phyloP scores from a whole-genome alignment of 2,113 vertebrate genomes.

The Chelonoidis abingdonii region DNA sequence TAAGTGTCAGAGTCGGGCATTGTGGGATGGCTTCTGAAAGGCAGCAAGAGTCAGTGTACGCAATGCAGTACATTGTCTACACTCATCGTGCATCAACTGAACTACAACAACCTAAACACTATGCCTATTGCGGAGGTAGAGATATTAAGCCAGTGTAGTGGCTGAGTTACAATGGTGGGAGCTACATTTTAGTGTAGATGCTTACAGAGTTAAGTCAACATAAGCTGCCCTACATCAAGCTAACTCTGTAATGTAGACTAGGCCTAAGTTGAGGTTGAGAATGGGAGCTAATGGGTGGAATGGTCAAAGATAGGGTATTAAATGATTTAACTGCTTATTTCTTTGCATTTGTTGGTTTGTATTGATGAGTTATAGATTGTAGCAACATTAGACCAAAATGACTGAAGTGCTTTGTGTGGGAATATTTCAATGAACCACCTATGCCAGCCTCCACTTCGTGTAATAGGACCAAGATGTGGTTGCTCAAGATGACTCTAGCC shows the following conservation, averaged over 20 bases:
- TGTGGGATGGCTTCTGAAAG: background rate
- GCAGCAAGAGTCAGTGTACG: too few species aligned
- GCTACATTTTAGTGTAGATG: background rate
- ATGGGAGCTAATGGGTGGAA: background rate
- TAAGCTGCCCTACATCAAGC: background rate
- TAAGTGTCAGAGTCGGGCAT: background rate
- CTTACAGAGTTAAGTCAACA: too few species aligned
- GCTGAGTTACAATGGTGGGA: too few species aligned
- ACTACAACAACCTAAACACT: too few species aligned
- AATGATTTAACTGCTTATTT: background rate
- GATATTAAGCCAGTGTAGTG: too few species aligned
- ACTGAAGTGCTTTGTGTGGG: rapidly evolving
- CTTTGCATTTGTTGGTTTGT: background rate
- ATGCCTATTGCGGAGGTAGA: too few species aligned
- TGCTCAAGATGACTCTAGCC: background rate
- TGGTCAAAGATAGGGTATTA: background rate
- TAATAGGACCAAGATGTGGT: background rate
- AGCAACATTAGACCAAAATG: background rate
- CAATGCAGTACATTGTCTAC: too few species aligned
- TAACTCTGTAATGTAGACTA: background rate
- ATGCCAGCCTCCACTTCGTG: background rate
- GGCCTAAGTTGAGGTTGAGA: background rate
- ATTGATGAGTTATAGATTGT: background rate
- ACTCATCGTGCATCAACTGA: too few species aligned
- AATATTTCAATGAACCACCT: background rate